Evolutionary conservation across 2,888 invertebrate species (phyloP).

Genomic region (Ophraella communa): DNA sequence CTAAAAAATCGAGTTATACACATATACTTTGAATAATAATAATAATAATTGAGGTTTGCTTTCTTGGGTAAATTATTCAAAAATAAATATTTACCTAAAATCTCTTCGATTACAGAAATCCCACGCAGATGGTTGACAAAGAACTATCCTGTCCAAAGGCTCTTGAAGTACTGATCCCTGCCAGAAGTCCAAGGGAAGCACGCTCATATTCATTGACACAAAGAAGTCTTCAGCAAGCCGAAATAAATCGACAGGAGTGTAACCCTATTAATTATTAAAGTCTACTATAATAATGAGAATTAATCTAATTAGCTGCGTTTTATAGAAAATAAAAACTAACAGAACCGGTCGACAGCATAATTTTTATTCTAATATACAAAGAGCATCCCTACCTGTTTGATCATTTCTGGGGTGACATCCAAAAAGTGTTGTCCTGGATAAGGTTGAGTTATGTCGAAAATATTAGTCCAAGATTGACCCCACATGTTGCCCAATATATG

Average conservation of each 20-base stretch:
- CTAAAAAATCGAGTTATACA: too few relatives aligned
- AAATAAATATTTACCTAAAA: constrained; percentile 71
- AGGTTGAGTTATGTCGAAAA: constrained; percentile 80
- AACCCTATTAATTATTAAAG: constrained; percentile 67
- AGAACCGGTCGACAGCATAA: too few relatives aligned
- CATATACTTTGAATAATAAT: too few relatives aligned
- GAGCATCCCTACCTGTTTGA: constrained; percentile 66
- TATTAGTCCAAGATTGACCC: constrained; percentile 86
- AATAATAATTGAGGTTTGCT: too few relatives aligned
- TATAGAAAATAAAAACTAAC: too few relatives aligned
- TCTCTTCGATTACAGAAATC: constrained; percentile 91
- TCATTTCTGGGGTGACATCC: constrained; percentile 85
- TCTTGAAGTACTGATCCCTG: constrained; percentile 82
- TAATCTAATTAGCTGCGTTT: too few relatives aligned
- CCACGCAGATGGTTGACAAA: constrained; percentile 93
- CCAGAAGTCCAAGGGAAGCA: constrained; percentile 89
- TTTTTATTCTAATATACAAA: neutral
- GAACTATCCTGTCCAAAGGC: constrained; percentile 75
- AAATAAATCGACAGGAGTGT: constrained; percentile 83
- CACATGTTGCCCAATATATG: constrained; percentile 91
- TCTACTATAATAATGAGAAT: too few relatives aligned
- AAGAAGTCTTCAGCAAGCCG: constrained; percentile 91
- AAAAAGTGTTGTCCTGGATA: constrained; percentile 82
- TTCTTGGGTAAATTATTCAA: too few relatives aligned
- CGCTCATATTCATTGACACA: constrained; percentile 85